Base-by-base conservation (phyloP, 2,113 vertebrate genomes). In the Globicephala melas region DNA sequence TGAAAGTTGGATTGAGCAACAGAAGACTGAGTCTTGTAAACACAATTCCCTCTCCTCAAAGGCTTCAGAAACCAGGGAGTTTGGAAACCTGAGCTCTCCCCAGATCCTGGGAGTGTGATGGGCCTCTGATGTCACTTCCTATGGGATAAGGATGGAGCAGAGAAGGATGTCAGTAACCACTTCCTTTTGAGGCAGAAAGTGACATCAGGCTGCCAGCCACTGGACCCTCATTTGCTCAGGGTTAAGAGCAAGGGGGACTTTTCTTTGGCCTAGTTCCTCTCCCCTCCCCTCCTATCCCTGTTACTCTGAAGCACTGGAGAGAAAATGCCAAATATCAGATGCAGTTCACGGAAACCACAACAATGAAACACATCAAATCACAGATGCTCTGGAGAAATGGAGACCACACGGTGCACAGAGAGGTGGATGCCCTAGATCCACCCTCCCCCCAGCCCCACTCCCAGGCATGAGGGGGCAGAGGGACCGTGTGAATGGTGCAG, bases 351-450 rank as follows among this genome's bases (percentile, higher is more conserved):
- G 84, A 97, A 79, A 97, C 95, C 95, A 97, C 94, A n/a, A 91
- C 79, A 73, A 91, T 60, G 94, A 97, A 44, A 97, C 97, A 98
- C 97, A 91, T 95, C 97, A 98, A 89, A 71, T 80, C 97, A 98
- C 98, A 87, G 92, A 96, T 85, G 98, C 95, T 97, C 91, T 94
- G 96, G 60, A 90, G 95, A 53, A 70, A 96, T 90, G 91, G 94
- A 90, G 90, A 77, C 62, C 96, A 97, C 90, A 92, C 74, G 3
- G 92, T 80, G 95, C 89, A 88, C 0, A n/a, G 55, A 41, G n/a
- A 76, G 55, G 60, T 31, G 80, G 18, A 68, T 0, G 26, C 41
- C 94, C 80, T 44, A 8, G 9, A 6, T 3, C 92, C 31, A 20
- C 53, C 63, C 86, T 31, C 1, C 12, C 5, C 83, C n/a, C 10